Evolutionary conservation across 2,113 vertebrate species (phyloP).

Genomic region (Centrocercus urophasianus): DNA sequence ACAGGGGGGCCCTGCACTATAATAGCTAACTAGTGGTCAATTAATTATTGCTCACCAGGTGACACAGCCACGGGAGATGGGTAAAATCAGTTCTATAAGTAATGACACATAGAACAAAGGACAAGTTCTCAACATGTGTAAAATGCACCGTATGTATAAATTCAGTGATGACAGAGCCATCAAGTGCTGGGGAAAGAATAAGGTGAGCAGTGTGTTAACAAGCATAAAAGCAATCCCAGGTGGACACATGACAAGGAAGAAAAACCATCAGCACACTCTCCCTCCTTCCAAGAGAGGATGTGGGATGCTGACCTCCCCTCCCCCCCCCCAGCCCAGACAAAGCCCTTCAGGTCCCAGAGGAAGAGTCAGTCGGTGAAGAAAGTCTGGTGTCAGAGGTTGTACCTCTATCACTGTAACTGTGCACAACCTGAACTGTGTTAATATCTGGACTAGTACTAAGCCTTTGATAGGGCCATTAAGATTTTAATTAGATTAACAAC

Average conservation of each 20-base stretch:
- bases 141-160: background rate
- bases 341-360: background rate
- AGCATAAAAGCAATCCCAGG: background rate
- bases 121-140: background rate
- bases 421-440: background rate
- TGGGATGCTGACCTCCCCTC: background rate
- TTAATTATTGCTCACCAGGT: fast-evolving
- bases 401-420: fast-evolving
- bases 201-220: background rate
- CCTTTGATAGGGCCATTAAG: background rate
- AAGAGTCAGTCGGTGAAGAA: background rate
- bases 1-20: background rate
- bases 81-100: background rate
- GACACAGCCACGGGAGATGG: background rate
- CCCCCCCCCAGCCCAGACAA: background rate
- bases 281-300: background rate
- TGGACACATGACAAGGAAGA: background rate
- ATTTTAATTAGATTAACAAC: background rate
- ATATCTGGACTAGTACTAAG: background rate
- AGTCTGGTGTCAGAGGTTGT: background rate
- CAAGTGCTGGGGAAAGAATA: background rate
- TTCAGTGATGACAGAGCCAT: background rate
- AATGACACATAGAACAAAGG: background rate
- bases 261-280: background rate
- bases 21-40: background rate